Evolutionary conservation across 1,140 invertebrate species (phyloP).

Genomic region (Onthophagus taurus): DNA sequence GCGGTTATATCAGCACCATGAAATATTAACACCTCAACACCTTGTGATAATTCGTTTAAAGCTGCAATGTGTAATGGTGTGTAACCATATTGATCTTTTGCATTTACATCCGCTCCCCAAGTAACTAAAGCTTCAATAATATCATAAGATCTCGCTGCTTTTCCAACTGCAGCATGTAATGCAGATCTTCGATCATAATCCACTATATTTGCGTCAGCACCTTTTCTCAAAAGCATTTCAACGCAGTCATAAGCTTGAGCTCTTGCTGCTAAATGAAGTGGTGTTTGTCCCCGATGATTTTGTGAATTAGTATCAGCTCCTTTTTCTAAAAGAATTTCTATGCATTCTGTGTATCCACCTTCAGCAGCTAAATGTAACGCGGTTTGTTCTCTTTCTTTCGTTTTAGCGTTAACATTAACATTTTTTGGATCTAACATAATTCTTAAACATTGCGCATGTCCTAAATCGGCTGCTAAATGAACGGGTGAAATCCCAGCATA

Average conservation of each 20-base stretch:
- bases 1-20: constrained; percentile 77
- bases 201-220: constrained; percentile 61
- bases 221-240: constrained; percentile 59
- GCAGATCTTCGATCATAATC: constrained; percentile 70
- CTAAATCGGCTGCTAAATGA: constrained; percentile 66
- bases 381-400: constrained; percentile 59
- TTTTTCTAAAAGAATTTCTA: constrained; percentile 59
- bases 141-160: constrained; percentile 62
- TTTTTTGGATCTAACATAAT: constrained; percentile 56
- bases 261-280: constrained; percentile 65
- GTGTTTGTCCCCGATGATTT: constrained; percentile 66
- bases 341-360: constrained; percentile 63
- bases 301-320: constrained; percentile 57
- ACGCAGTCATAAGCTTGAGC: constrained; percentile 70
- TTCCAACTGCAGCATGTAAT: constrained; percentile 67
- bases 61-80: constrained; percentile 82
- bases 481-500: constrained; percentile 63
- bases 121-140: constrained; percentile 64
- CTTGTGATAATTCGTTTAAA: constrained; percentile 71
- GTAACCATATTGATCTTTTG: constrained; percentile 80
- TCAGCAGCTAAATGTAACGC: constrained; percentile 73
- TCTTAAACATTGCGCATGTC: constrained; percentile 56
- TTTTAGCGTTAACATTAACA: constrained; percentile 51
- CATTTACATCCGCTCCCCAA: constrained; percentile 74
- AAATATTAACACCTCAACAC: constrained; percentile 71